Evolutionary conservation across 2,888 invertebrate genomes (phyloP).

Genomic region (Drosophila picticornis): DNA sequence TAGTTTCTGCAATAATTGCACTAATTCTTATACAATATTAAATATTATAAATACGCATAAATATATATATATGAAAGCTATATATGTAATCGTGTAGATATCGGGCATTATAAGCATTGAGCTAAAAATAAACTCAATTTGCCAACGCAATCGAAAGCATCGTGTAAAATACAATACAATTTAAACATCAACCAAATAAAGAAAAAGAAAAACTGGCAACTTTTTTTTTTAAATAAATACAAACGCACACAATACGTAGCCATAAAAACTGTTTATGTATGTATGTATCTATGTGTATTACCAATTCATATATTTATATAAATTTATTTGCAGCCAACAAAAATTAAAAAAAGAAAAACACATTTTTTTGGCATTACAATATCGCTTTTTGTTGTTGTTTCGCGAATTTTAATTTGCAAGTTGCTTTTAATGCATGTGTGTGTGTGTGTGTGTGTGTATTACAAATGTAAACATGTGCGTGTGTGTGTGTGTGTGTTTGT

Average conservation of each 20-base stretch:
- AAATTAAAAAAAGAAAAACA: constrained; percentile 33
- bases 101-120: constrained; percentile 24
- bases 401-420: constrained; percentile 72
- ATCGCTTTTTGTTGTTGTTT: constrained; percentile 66
- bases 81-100: constrained; percentile 3
- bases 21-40: constrained; percentile 16
- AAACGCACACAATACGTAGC: constrained; percentile 1
- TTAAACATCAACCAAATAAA: constrained; percentile 24
- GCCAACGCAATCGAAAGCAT: constrained; percentile 47
- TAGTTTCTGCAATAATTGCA: constrained; percentile 29
- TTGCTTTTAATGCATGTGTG: constrained; percentile 9
- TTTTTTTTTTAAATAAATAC: constrained; percentile 15
- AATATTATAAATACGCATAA: neutral
- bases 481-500: constrained; percentile 34
- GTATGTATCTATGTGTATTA: neutral
- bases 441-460: constrained; percentile 1
- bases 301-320: constrained; percentile 44
- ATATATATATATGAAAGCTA: neutral
- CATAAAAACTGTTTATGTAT: constrained; percentile 12
- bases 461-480: neutral
- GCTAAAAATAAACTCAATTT: constrained; percentile 60
- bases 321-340: constrained; percentile 30
- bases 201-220: constrained; percentile 35
- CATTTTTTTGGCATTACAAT: constrained; percentile 67
- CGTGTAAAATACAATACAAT: constrained; percentile 40